Conservation (phyloP, 2,888 invertebrate species). For the Orgyia antiqua region DNA sequence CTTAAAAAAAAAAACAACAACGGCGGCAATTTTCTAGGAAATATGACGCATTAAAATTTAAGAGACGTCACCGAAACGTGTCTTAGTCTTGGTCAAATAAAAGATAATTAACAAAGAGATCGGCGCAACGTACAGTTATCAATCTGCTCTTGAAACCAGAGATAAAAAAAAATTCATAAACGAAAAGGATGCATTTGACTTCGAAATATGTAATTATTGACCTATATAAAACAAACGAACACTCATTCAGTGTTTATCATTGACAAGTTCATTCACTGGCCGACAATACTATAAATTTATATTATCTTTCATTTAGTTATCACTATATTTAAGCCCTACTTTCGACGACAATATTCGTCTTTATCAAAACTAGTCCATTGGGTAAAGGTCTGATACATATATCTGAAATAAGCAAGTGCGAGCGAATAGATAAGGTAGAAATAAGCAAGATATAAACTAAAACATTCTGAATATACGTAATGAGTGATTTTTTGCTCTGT, state of each 20-base stretch:
- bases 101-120: constrained; percentile 4
- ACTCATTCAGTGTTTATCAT: constrained; percentile 18
- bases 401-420: neutral
- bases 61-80: constrained; percentile 2
- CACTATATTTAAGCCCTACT: constrained; percentile 12
- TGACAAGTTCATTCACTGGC: constrained; percentile 18
- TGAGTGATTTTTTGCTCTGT: too few species aligned
- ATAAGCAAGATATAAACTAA: constrained; percentile 8
- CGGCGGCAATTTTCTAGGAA: constrained; percentile 3
- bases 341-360: constrained; percentile 10
- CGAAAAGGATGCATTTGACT: constrained; percentile 15
- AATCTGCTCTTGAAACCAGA: constrained; percentile 8
- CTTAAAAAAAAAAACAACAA: constrained; percentile 1
- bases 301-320: constrained; percentile 10
- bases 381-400: constrained; percentile 2
- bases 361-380: constrained; percentile 4
- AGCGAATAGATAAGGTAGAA: constrained; percentile 1
- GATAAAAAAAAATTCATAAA: constrained; percentile 14
- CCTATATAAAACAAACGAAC: constrained; percentile 18
- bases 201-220: constrained; percentile 16
- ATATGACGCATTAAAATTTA: constrained; percentile 1
- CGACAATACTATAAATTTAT: constrained; percentile 15
- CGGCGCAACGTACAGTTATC: constrained; percentile 1
- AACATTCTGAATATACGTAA: too few species aligned
- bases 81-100: constrained; percentile 4